Evolutionary conservation across 2,888 invertebrate species (phyloP), one percentile per base, ranked within the genome.

Genomic region (Drosophila meridionalis): DNA sequence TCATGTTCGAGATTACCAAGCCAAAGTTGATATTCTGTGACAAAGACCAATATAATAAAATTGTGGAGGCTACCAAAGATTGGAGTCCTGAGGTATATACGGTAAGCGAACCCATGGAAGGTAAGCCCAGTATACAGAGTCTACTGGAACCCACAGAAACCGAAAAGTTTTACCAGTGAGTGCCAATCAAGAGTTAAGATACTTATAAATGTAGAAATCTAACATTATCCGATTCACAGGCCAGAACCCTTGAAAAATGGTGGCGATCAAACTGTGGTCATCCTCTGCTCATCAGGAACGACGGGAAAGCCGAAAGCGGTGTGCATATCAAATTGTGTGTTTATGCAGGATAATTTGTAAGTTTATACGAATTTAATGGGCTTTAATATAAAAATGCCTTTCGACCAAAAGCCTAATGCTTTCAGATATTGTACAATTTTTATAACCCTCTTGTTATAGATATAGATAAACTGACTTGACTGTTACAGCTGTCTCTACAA

Each of bases 231-330:
- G 14, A 0, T 11, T 38, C 28, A 0, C 43, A 82, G 82, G 26
- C 82, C 82, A 3, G 82, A 83, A 28, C 50, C 60, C 0, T 47
- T 87, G 2, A 67, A 62, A 20, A 60, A 45, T 8, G 84, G 84
- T n/a, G 74, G 71, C 1, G 81, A 82, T 56, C 83, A 88, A 59
- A 79, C 82, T 8, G 81, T 80, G 4, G 80, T 72, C 5, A 89
- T 91, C 43, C 34, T 91, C 0, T 84, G 87, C 55, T 90, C 91
- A 2, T 89, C 90, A 11, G 91, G 91, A 11, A 89, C 90, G 1
- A 89, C 88, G 0, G 91, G 91, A 5, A 14, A 82, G 30, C 85
- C 90, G 30, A 91, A 91, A 60, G 87, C 85, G 0, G 86, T 86
- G 0, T 83, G 82, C 58, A 74, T 82, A 12, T 86, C 82, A 0